Base-by-base conservation (phyloP, 2,797 vertebrate genomes). In the Melanotaenia nigrans region DNA sequence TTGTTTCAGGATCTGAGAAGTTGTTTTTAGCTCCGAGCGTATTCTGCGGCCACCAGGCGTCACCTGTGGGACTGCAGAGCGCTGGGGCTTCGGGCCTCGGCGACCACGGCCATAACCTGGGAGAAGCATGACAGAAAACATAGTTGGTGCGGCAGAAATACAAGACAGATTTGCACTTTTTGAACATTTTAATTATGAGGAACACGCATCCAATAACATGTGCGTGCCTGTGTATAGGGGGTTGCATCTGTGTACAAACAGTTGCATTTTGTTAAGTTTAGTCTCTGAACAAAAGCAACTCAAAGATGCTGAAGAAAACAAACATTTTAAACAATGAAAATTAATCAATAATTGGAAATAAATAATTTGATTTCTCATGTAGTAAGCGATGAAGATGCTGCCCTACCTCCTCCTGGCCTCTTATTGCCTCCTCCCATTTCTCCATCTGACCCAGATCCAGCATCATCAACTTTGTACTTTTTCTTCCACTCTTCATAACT, bases 401-500 rank as follows among this genome's bases (percentile, higher is more conserved):
- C 63, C 64, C 8, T 85, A 89, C 84, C 89, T 81, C 81, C 9
- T 40, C 9, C 64, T 54, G 76, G 33, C 13, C 22, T 70, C 65
- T 57, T 73, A 28, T 82, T 73, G 61, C 72, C 69, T 65, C 79
- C 83, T 20, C 89, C 91, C 0, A 65, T 72, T 57, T 84, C 83
- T 42, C 82, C 84, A 64, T 80, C 94, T 76, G 81, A 94, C 59
- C 92, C 92, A 18, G 82, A 87, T 73, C 94, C 97, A 0, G 90
- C 78, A 85, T 98, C 96, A 0, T 99, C 97, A 0, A 99, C 87
- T 81, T 93, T 99, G 92, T 98, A 95, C 62, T 96, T 99, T 86
- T 98, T 97, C 90, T 97, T 99, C 97, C 98, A 99, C 65, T 99
- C 97, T 58, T 97, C 96, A 5, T 99, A 99, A 87, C 98, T 99